Evolutionary conservation across 2,113 vertebrate genomes (phyloP).

Genomic region (Nanorana parkeri): DNA sequence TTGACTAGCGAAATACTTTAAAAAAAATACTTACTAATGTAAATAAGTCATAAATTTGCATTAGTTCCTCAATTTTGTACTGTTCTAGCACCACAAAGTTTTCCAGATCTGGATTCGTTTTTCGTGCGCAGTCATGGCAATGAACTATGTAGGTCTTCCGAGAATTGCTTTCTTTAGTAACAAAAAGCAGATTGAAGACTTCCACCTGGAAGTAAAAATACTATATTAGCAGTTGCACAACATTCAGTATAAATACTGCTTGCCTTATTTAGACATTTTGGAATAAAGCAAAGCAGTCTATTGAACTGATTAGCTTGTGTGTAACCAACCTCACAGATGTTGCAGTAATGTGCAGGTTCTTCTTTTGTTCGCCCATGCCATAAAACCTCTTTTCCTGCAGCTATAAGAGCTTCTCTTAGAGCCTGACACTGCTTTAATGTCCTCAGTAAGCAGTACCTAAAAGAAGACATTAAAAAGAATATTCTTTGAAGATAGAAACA

Average conservation of each 20-base stretch:
- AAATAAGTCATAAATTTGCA: constrained; percentile 98
- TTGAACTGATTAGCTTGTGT: background rate
- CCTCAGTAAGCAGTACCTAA: constrained; percentile 95
- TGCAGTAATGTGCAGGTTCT: constrained; percentile 97
- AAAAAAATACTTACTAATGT: constrained; percentile 91
- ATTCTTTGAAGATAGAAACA: background rate
- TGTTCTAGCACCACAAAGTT: constrained; percentile 98
- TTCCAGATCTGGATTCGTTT: constrained; percentile 90
- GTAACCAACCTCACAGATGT: constrained; percentile 92
- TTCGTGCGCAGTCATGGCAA: constrained; percentile 97
- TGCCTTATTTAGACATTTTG: too few species aligned
- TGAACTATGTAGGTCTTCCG: constrained; percentile 92
- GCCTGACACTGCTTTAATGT: constrained; percentile 97
- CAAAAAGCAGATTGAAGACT: constrained; percentile 97
- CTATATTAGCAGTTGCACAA: background rate
- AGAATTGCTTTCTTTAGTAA: constrained; percentile 94
- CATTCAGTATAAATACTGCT: too few species aligned
- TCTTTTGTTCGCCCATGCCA: constrained; percentile 92
- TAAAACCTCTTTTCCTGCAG: constrained; percentile 89
- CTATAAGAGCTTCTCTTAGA: constrained; percentile 89
- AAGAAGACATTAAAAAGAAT: background rate
- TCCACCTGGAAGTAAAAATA: constrained; percentile 82
- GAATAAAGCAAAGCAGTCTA: too few species aligned
- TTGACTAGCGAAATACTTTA: too few species aligned
- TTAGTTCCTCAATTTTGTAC: constrained; percentile 96